A percentile compares a stretch with the other conserved stretches of the same genome.
Evolutionary conservation across 2,797 vertebrate genomes (phyloP).

Genomic region (Loris lydekkerianus): DNA sequence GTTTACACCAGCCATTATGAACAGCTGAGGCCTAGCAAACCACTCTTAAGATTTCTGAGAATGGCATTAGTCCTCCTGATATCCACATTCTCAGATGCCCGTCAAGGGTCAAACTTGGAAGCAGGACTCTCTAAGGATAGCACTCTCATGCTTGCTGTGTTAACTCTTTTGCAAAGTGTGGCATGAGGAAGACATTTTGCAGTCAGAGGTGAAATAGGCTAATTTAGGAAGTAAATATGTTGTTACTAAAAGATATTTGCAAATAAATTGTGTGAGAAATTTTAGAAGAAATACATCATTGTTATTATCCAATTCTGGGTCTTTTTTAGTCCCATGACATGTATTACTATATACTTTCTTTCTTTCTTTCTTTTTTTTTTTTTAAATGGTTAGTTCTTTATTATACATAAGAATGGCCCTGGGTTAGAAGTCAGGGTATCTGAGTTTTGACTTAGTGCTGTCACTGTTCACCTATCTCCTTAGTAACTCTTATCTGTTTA

Average conservation of each 20-base stretch:
- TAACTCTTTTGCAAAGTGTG: not conserved
- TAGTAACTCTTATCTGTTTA: constrained; percentile 44
- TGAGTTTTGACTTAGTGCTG: constrained; percentile 15
- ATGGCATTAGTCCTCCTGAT: not conserved
- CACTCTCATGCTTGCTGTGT: not conserved
- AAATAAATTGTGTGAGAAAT: constrained; percentile 28
- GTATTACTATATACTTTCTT: not conserved
- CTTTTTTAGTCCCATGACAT: not conserved
- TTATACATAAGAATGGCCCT: not conserved
- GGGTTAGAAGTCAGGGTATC: constrained; percentile 17
- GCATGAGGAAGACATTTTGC: not conserved
- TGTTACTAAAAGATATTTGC: constrained; percentile 48
- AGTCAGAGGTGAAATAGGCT: constrained; percentile 34
- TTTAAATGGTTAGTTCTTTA: not conserved
- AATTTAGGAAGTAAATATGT: not conserved
- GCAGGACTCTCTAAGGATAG: not conserved
- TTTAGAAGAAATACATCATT: not conserved
- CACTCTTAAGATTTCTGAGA: not conserved
- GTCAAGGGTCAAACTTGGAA: not conserved
- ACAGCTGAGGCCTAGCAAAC: not conserved
- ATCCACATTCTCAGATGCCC: not conserved
- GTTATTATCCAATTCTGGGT: not conserved
- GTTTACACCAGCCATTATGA: not conserved
- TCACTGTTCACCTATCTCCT: not conserved
- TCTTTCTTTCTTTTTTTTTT: not conserved